phyloP scores from a whole-genome alignment of 2,797 vertebrate genomes.

The Sylvilagus floridanus region DNA sequence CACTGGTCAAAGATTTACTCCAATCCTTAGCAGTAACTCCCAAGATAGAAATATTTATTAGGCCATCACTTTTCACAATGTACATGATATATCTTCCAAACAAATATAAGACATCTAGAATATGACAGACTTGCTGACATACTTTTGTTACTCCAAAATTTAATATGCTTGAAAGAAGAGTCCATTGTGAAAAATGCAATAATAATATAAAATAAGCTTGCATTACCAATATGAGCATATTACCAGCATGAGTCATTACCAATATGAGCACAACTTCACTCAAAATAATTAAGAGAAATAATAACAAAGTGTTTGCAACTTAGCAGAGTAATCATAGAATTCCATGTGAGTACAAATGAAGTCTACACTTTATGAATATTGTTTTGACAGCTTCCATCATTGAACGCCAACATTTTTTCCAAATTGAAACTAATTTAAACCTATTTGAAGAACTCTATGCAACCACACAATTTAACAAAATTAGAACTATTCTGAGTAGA shows the following conservation, averaged over 20 bases:
- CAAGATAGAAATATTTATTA: not conserved
- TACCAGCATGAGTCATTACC: not conserved
- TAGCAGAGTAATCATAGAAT: not conserved
- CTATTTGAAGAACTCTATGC: not conserved
- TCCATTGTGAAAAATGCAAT: not conserved
- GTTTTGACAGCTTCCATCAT: conserved; percentile 36
- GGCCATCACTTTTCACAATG: not conserved
- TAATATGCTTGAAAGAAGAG: conserved; percentile 10
- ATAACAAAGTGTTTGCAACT: not conserved
- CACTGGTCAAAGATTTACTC: not conserved
- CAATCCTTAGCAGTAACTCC: not conserved
- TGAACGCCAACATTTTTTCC: conserved; percentile 25
- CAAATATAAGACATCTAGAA: not conserved
- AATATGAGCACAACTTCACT: not conserved
- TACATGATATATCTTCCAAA: not conserved
- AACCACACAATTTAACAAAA: conserved; percentile 20
- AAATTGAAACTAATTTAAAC: conserved; percentile 54
- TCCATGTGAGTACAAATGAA: not conserved
- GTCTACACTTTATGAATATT: not conserved
- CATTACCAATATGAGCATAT: not conserved
- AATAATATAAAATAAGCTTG: conserved; percentile 31
- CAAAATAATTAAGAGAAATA: conserved; percentile 5
- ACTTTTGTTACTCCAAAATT: conserved; percentile 4
- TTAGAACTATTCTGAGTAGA: not conserved
- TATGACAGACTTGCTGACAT: not conserved